Conservation (phyloP, 2,113 vertebrate species). For the Psilopogon haemacephalus region DNA sequence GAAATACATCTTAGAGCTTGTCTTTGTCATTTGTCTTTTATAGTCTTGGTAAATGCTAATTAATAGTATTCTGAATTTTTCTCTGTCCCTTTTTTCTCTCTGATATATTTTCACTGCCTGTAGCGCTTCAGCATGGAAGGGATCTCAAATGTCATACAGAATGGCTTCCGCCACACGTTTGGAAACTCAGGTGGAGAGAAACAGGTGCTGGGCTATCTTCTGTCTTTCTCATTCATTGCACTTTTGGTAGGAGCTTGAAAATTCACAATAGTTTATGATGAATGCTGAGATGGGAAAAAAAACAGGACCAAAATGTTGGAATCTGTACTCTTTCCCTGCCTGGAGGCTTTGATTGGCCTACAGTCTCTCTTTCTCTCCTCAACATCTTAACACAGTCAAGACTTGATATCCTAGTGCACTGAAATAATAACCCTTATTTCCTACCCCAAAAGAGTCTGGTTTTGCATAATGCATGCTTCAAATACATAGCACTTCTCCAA, state of each 20-base stretch:
- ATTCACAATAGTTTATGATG: constrained; percentile 16
- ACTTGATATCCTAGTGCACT: background rate
- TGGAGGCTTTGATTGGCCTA: background rate
- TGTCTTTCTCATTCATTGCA: constrained; percentile 67
- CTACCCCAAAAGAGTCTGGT: background rate
- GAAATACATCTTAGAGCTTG: constrained; percentile 61
- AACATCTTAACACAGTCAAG: background rate
- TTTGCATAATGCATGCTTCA: background rate
- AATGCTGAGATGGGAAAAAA: background rate
- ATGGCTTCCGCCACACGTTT: constrained; percentile 96
- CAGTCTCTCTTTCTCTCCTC: background rate
- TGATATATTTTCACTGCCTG: constrained; percentile 65
- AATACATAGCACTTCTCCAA: background rate
- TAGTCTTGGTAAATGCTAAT: constrained; percentile 41
- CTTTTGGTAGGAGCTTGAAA: constrained; percentile 44
- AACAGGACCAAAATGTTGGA: background rate
- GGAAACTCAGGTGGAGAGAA: constrained; percentile 93
- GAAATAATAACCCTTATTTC: background rate
- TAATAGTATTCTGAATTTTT: constrained; percentile 78
- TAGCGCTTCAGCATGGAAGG: constrained; percentile 99
- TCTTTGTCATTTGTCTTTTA: constrained; percentile 45
- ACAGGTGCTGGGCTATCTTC: constrained; percentile 86
- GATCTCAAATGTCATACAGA: constrained; percentile 97
- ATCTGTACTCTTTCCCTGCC: background rate
- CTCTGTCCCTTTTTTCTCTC: constrained; percentile 74